These are phyloP conservation scores for Phataginus tricuspis DNA, from an alignment of 2,797 vertebrate genomes.

Conservation along the genomic window DNA sequence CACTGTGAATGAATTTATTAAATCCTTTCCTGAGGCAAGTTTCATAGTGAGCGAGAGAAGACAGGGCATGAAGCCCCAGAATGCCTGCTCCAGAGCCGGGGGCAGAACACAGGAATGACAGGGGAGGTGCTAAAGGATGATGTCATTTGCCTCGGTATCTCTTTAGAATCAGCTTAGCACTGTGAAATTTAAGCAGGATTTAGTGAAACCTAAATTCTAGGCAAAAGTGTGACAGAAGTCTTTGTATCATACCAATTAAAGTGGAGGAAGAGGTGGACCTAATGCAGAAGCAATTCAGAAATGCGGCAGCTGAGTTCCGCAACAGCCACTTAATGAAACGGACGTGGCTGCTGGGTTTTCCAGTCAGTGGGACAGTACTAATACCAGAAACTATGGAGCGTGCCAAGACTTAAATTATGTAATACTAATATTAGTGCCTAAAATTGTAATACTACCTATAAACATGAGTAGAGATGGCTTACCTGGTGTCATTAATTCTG, in stretches of 20 bases:
- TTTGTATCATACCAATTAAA: background rate
- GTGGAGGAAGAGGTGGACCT: background rate
- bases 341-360: background rate
- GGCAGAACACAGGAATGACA: background rate
- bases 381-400: slow-evolving; percentile 30
- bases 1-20: background rate
- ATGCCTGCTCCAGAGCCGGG: background rate
- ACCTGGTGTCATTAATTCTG: slow-evolving; percentile 68
- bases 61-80: background rate
- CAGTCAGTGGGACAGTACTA: background rate
- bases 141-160: background rate
- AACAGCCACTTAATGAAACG: background rate
- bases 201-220: background rate
- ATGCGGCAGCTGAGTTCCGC: background rate
- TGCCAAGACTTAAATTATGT: background rate
- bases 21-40: background rate
- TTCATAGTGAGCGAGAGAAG: background rate
- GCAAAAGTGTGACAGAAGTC: background rate
- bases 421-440: slow-evolving; percentile 63
- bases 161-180: background rate
- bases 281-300: background rate
- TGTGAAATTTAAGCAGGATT: background rate
- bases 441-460: slow-evolving; percentile 4
- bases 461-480: background rate
- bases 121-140: background rate